phyloP scores from a whole-genome alignment of 2,797 vertebrate genomes.

The Manis pentadactyla region DNA sequence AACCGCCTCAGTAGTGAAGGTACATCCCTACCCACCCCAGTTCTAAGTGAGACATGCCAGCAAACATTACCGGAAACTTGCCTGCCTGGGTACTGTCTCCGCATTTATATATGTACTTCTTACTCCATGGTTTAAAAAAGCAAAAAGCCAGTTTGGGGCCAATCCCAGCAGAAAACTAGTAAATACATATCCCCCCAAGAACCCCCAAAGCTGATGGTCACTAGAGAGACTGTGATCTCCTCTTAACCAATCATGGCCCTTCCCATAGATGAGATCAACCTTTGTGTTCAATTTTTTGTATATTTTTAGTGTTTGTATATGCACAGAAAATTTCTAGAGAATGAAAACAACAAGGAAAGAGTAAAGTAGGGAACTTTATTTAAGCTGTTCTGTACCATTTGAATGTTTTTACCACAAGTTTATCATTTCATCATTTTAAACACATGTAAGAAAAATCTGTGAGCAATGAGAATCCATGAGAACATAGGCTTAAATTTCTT shows the following conservation, averaged over 20 bases:
- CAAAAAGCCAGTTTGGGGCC: conserved; percentile 43
- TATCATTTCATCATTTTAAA: conserved; percentile 30
- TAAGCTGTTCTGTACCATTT: conserved; percentile 7
- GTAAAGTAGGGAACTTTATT: neutral
- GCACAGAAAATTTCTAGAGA: conserved; percentile 17
- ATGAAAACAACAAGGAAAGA: conserved; percentile 7
- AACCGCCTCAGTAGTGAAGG: neutral
- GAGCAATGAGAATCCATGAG: conserved; percentile 47
- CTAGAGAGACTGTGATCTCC: neutral
- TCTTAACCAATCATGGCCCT: neutral
- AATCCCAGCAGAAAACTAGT: conserved; percentile 25
- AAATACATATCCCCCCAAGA: neutral
- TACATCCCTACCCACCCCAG: conserved; percentile 24
- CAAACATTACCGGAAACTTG: conserved; percentile 37
- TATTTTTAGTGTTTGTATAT: conserved; percentile 2
- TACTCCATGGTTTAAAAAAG: conserved; percentile 3
- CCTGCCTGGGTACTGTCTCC: neutral
- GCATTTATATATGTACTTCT: neutral
- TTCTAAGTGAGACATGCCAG: conserved; percentile 12
- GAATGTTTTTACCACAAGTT: neutral
- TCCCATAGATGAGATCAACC: neutral
- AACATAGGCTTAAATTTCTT: conserved; percentile 27
- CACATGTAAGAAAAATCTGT: conserved; percentile 18
- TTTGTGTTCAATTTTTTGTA: neutral
- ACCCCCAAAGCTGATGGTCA: neutral